phyloP scores from a whole-genome alignment of 2,797 vertebrate species.

The Balearica regulorum region DNA sequence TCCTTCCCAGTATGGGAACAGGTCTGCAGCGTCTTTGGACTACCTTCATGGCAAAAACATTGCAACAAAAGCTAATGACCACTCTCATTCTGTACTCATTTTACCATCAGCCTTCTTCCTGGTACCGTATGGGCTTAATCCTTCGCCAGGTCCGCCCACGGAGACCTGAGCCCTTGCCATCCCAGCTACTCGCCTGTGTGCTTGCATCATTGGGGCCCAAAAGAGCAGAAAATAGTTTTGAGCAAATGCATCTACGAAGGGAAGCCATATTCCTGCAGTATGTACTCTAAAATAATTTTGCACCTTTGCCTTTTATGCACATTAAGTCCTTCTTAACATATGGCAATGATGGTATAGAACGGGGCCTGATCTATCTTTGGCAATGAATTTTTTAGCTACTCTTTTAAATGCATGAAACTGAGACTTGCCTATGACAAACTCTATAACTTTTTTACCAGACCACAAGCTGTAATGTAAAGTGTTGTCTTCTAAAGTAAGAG shows the following conservation, averaged over 20 bases:
- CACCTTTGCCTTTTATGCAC: not conserved
- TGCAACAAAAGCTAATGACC: not conserved
- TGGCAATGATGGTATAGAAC: not conserved
- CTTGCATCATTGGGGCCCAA: not conserved
- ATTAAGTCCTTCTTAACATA: not conserved
- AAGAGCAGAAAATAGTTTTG: not conserved
- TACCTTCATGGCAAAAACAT: not conserved
- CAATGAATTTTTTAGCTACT: not conserved
- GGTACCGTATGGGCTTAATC: accelerated
- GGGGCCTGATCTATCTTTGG: not conserved
- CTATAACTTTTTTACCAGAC: not conserved
- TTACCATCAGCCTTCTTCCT: not conserved
- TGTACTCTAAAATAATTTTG: not conserved
- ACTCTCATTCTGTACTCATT: not conserved
- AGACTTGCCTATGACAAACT: not conserved
- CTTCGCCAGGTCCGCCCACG: not conserved
- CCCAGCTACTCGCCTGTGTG: not conserved
- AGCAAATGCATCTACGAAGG: not conserved
- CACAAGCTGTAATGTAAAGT: slow-evolving; percentile 18
- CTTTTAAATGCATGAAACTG: not conserved
- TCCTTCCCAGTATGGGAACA: not conserved
- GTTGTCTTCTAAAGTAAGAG: not conserved
- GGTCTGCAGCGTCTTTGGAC: not conserved
- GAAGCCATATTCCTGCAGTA: not conserved
- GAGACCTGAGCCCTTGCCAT: not conserved